These are phyloP conservation scores for Papilio helenus DNA, from an alignment of 1,140 invertebrate species.

Conservation along the genomic window DNA sequence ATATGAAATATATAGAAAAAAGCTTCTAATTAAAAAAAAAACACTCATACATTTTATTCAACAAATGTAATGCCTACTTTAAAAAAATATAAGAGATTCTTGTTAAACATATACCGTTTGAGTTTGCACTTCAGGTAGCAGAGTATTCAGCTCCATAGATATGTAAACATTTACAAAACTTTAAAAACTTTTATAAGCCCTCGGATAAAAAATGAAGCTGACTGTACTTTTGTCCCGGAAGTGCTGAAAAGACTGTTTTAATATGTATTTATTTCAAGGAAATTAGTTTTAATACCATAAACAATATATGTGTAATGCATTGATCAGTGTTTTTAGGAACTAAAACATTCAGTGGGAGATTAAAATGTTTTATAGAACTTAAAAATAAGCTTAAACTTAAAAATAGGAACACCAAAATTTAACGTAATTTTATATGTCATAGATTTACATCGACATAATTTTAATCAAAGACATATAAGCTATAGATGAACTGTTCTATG, in stretches of 20 bases:
- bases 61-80: not conserved
- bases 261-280: not conserved
- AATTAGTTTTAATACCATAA: not conserved
- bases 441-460: not conserved
- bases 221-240: no score
- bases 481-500: no score
- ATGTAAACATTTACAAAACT: no score
- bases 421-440: not conserved
- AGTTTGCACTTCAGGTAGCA: no score
- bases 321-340: not conserved
- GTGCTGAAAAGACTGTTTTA: no score
- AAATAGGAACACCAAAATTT: conserved; percentile 15
- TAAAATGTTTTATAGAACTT: not conserved
- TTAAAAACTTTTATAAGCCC: no score
- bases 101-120: not conserved
- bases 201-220: no score
- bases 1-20: not conserved
- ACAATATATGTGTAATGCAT: not conserved
- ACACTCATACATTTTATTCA: not conserved
- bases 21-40: no score
- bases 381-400: conserved; percentile 5
- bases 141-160: no score
- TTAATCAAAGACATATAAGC: no score
- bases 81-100: not conserved
- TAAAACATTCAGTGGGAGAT: not conserved